Base-by-base conservation (phyloP, 2,888 invertebrate species). In the Zootermopsis nevadensis region DNA sequence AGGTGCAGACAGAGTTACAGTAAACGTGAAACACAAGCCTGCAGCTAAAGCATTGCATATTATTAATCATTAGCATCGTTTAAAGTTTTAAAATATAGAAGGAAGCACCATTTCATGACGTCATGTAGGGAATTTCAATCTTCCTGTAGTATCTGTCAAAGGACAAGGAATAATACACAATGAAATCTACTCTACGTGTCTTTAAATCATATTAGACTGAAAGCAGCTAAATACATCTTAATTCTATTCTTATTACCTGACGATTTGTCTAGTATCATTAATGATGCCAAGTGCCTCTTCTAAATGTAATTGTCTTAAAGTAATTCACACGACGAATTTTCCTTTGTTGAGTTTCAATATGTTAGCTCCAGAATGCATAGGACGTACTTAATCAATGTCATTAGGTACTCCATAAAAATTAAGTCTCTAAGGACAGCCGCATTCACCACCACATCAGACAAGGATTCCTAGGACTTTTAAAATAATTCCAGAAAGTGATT, bases 311-410 rank as follows among this genome's bases (percentile, higher is more conserved):
- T 60, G 1, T 60, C 60, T 60, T 27, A n/a, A 60, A 60, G 60
- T 8, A 27, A 60, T 60, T 60, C 60, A 10, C 60, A n/a, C n/a
- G 27, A 60, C 27, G 60, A 60, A 60, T 60, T 27, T 10, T 60
- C 60, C 60, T 60, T 60, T 60, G 60, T n/a, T 0, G 60, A 27
- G 60, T 60, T 27, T 60, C 60, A 60, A 60, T 60, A 60, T 60
- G 60, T 60, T 60, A 60, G 60, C 6, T 60, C 27, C 60, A 60
- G 60, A 60, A 60, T 27, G 60, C 48, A 60, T 60, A 60, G 60
- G 60, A 27, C 60, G n/a, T 27, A 60, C 60, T 60, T 60, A 60
- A 60, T 60, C 60, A 60, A 60, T 27, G 60, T 60, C 60, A 60
- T 60, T 6, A 60, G 53, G 53, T 3, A 24, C 6, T 53, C 53